Base-by-base conservation (phyloP, 2,113 vertebrate species). In the Megalops atlanticus region DNA sequence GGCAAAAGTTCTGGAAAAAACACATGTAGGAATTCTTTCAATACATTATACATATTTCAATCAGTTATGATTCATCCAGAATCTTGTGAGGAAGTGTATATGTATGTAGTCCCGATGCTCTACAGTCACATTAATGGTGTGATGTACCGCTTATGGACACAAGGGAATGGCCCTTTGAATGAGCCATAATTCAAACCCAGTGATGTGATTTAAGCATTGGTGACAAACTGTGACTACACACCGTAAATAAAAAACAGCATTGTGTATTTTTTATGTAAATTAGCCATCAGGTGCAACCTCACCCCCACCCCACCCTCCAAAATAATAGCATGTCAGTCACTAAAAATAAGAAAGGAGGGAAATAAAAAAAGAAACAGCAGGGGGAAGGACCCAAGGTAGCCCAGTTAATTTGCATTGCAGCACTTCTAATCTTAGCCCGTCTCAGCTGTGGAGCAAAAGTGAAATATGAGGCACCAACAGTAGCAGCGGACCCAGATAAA, bases 381-480 rank as follows among this genome's bases (percentile, higher is more conserved):
- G 43, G 77, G 69, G 58, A 54, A 15, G 35, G 47, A 74, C 40
- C 12, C 1, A 47, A 38, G 45, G 11, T 40, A 39, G 39, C 52
- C 2, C 54, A 80, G 88, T 84, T 90, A 90, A 91, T 90, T 89
- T 89, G 88, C 86, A 85, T 82, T 87, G 84, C 80, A 58, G 70
- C 87, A 81, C 68, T 76, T 77, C 88, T 92, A 91, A 89, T 90
- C 84, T 89, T 91, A 88, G 88, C 77, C 0, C 4, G 84, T 82
- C 84, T 86, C 84, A 72, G 49, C n/a, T 64, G 58, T 64, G 58
- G 58, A 49, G 87, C 83, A 74, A 8, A 8, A 80, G 84, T 87
- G 91, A 91, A 92, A 92, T 86, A 87, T 87, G 90, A 92, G 81
- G 78, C 79, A 88, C 75, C 71, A 79, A 81, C 81, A 31, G 54